Conservation (phyloP, 1,140 invertebrate species). For the Hyposmocoma kahamanoa region DNA sequence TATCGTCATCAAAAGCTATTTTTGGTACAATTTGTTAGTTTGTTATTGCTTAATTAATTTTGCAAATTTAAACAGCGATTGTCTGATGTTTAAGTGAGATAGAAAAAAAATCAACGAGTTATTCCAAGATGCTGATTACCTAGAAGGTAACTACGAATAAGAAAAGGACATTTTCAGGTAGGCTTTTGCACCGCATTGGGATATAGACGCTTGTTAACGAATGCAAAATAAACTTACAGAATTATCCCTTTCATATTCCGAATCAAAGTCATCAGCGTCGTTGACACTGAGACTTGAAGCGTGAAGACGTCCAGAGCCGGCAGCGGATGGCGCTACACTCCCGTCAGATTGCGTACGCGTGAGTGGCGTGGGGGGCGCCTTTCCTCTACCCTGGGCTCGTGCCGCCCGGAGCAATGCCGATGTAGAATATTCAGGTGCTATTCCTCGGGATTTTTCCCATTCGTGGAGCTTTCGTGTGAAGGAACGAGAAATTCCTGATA, state of each 20-base stretch:
- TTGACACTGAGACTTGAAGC: constrained; percentile 83
- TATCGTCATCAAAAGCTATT: too few relatives aligned
- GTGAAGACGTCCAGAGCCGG: constrained; percentile 71
- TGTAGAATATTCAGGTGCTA: constrained; percentile 86
- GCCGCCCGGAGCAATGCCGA: constrained; percentile 80
- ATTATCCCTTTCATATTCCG: constrained; percentile 50
- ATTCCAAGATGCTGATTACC: background rate
- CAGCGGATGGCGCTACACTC: constrained; percentile 75
- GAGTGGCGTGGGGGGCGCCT: constrained; percentile 69
- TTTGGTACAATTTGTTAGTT: too few relatives aligned
- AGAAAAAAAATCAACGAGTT: too few relatives aligned
- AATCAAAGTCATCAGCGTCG: constrained; percentile 78
- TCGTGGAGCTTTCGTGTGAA: constrained; percentile 92
- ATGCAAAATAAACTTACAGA: constrained; percentile 28
- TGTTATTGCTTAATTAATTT: too few relatives aligned
- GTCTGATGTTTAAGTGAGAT: too few relatives aligned
- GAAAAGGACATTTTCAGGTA: too few relatives aligned
- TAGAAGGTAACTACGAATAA: too few relatives aligned
- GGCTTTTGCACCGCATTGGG: too few relatives aligned
- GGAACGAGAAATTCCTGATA: constrained; percentile 83
- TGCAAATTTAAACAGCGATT: too few relatives aligned
- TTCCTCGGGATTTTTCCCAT: constrained; percentile 90
- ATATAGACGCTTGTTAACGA: background rate
- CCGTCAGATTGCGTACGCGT: constrained; percentile 82
- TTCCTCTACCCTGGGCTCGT: constrained; percentile 33